phyloP scores from a whole-genome alignment of 2,113 vertebrate genomes.

The Alethe diademata region DNA sequence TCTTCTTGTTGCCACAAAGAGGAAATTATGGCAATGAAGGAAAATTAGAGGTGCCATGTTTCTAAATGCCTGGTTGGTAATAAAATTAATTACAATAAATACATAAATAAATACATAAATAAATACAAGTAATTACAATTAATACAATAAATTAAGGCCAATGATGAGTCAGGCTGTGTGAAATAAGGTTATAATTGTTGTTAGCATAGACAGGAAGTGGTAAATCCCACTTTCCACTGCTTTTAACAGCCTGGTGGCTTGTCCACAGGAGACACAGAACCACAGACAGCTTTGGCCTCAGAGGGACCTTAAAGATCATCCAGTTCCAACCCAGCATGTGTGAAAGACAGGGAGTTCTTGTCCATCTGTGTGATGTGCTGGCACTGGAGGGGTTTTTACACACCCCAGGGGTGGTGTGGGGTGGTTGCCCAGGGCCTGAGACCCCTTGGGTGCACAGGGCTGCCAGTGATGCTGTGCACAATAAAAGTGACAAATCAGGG shows the following conservation, averaged over 20 bases:
- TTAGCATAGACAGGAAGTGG: neutral
- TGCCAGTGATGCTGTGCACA: neutral
- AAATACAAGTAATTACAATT: too few relatives aligned
- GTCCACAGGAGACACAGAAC: neutral
- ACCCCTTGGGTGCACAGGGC: accelerated
- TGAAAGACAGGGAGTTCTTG: neutral
- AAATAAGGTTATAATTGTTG: neutral
- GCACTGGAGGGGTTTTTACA: neutral
- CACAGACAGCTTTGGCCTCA: neutral
- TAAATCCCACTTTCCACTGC: neutral
- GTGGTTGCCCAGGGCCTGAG: neutral
- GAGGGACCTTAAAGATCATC: neutral
- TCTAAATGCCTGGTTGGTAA: neutral
- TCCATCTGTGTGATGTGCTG: neutral
- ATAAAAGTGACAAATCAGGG: accelerated
- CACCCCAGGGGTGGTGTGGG: neutral
- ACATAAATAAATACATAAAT: too few relatives aligned
- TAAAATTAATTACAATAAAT: too few relatives aligned
- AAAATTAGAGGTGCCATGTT: neutral
- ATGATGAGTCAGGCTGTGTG: neutral
- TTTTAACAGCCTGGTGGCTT: neutral
- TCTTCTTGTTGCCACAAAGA: neutral
- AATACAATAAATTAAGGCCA: neutral
- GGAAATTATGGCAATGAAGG: neutral
- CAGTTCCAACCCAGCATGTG: neutral